phyloP scores from a whole-genome alignment of 2,797 vertebrate species.

The Telmatherina bonti region DNA sequence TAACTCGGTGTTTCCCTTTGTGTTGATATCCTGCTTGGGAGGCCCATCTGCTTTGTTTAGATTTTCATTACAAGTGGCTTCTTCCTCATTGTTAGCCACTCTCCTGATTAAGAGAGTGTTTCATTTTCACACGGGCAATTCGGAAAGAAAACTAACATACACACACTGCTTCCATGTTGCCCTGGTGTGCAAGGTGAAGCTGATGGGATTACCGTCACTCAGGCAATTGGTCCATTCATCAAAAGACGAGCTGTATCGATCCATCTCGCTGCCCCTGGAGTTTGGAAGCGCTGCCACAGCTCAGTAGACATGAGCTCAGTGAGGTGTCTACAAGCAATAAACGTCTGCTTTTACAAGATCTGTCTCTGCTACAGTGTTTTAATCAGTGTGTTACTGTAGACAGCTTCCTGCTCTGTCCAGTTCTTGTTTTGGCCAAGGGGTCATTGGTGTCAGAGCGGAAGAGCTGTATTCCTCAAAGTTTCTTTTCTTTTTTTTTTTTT shows the following conservation, averaged over 20 bases:
- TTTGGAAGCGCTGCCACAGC: constrained; percentile 71
- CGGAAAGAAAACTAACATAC: constrained; percentile 31
- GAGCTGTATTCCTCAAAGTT: background rate
- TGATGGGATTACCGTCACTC: constrained; percentile 81
- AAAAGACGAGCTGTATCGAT: constrained; percentile 81
- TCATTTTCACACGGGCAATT: constrained; percentile 59
- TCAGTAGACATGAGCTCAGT: constrained; percentile 73
- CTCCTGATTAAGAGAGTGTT: constrained; percentile 64
- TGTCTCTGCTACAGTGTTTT: constrained; percentile 70
- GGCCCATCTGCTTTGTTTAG: constrained; percentile 60
- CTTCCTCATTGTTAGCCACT: constrained; percentile 53
- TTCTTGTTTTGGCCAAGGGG: background rate
- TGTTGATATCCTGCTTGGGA: constrained; percentile 36
- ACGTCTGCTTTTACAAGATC: constrained; percentile 76
- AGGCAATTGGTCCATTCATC: constrained; percentile 83
- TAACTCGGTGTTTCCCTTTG: constrained; percentile 36
- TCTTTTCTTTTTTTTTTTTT: too few relatives aligned
- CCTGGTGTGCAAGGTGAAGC: constrained; percentile 71
- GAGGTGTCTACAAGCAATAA: constrained; percentile 79
- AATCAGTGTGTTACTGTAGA: constrained; percentile 63
- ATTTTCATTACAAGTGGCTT: constrained; percentile 43
- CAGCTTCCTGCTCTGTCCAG: background rate
- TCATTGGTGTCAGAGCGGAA: background rate
- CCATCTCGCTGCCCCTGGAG: constrained; percentile 69
- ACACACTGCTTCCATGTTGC: constrained; percentile 60